These are phyloP conservation scores for Meleagris gallopavo DNA, from an alignment of 2,113 vertebrate species.

Conservation along the genomic window DNA sequence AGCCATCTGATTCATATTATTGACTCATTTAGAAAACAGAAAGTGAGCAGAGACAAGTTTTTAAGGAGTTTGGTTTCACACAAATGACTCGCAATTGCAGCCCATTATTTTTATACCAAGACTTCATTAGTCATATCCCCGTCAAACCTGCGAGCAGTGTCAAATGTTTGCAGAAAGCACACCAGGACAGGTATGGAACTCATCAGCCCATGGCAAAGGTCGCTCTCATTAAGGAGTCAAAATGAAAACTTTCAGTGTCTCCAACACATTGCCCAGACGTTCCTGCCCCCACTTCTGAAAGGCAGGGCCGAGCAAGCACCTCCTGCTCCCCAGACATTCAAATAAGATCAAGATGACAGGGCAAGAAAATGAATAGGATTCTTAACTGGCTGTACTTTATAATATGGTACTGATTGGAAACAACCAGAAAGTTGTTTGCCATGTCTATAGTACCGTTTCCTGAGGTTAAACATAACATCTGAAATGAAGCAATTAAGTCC, in stretches of 20 bases:
- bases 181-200: slow-evolving; percentile 98
- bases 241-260: slow-evolving; percentile 97
- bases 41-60: slow-evolving; percentile 88
- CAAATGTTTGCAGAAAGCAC: slow-evolving; percentile 87
- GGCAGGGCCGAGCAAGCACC: slow-evolving; percentile 74
- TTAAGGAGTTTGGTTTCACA: slow-evolving; percentile 84
- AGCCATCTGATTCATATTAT: slow-evolving; percentile 88
- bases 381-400: slow-evolving; percentile 82
- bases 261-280: slow-evolving; percentile 88
- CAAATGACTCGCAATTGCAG: slow-evolving; percentile 86
- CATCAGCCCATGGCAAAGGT: slow-evolving; percentile 96
- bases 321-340: slow-evolving; percentile 84
- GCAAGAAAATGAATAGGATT: slow-evolving; percentile 83
- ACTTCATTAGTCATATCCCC: slow-evolving; percentile 99
- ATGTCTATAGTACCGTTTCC: slow-evolving; percentile 88
- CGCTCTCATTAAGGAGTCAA: slow-evolving; percentile 98
- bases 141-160: slow-evolving; percentile 91
- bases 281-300: slow-evolving; percentile 80
- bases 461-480: slow-evolving; percentile 91
- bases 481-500: slow-evolving; percentile 90
- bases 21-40: slow-evolving; percentile 87
- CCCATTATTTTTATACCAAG: slow-evolving; percentile 96
- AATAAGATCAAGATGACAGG: slow-evolving; percentile 88
- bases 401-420: slow-evolving; percentile 85
- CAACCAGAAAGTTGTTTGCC: slow-evolving; percentile 84